Conservation (phyloP, 1,140 invertebrate species). For the Neodiprion fabricii region DNA sequence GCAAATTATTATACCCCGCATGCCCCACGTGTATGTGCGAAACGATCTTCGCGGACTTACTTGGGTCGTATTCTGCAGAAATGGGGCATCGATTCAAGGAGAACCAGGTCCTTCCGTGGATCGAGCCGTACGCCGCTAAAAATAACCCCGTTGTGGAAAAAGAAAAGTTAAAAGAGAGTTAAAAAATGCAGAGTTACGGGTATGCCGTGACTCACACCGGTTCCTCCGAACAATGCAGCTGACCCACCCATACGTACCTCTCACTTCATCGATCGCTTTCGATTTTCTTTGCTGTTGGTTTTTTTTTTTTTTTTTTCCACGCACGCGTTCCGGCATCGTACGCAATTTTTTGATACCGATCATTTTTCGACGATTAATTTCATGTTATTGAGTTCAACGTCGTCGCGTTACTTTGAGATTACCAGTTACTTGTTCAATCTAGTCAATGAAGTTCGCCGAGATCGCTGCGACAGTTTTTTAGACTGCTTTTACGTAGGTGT, state of each 20-base stretch:
- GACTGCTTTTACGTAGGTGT: no score
- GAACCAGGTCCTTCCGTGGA: constrained; percentile 4
- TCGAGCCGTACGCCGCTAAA: background rate
- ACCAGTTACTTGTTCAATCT: no score
- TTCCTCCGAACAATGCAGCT: background rate
- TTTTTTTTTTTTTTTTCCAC: background rate
- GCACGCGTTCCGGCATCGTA: background rate
- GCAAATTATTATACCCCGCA: no score
- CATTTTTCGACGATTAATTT: no score
- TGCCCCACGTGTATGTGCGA: background rate
- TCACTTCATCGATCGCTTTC: background rate
- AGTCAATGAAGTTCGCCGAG: no score
- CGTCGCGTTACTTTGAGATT: no score
- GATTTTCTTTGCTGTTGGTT: background rate
- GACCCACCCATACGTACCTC: background rate
- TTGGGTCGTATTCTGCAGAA: background rate
- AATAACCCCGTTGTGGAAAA: background rate
- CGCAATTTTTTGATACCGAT: no score
- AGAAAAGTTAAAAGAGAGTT: background rate
- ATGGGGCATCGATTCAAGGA: constrained; percentile 6
- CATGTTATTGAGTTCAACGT: no score
- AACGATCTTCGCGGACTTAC: background rate
- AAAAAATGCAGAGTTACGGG: background rate
- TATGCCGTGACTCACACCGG: background rate
- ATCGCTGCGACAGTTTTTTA: no score